A percentile compares a stretch with the other conserved stretches of the same genome.
Conservation (phyloP, 2,888 invertebrate genomes). For the Synergus umbraculus region DNA sequence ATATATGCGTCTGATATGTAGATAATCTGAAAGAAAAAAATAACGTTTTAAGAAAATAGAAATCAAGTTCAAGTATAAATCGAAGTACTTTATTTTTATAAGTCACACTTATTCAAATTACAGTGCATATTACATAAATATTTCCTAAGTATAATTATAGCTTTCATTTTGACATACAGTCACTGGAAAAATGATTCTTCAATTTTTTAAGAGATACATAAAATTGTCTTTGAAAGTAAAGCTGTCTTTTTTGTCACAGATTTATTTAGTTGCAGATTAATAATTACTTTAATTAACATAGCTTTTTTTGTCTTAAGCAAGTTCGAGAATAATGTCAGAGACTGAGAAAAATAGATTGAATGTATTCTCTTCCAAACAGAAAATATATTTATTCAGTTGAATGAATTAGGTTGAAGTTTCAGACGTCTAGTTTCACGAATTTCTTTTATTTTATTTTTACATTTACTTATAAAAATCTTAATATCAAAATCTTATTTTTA, state of each 20-base stretch:
- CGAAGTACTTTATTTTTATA: neutral
- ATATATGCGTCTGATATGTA: too few species aligned
- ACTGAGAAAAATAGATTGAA: neutral
- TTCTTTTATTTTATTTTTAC: too few species aligned
- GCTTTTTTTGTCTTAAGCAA: neutral
- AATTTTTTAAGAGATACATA: neutral
- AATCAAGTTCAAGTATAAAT: neutral
- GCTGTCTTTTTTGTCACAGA: neutral
- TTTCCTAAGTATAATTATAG: neutral
- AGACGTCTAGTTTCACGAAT: too few species aligned
- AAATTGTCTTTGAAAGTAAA: too few species aligned
- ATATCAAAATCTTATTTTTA: too few species aligned
- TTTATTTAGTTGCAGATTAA: neutral
- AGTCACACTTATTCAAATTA: conserved; percentile 1
- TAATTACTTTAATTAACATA: neutral
- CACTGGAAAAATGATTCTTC: too few species aligned
- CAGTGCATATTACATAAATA: neutral
- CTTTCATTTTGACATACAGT: too few species aligned
- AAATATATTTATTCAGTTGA: neutral
- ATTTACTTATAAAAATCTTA: too few species aligned
- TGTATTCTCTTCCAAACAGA: neutral
- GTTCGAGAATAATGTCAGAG: neutral
- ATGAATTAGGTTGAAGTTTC: neutral
- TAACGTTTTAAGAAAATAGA: neutral
- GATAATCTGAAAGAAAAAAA: neutral